Evolutionary conservation across 2,888 invertebrate genomes (phyloP), one percentile per base, ranked within the genome.

Genomic region (Lydus trimaculatus): DNA sequence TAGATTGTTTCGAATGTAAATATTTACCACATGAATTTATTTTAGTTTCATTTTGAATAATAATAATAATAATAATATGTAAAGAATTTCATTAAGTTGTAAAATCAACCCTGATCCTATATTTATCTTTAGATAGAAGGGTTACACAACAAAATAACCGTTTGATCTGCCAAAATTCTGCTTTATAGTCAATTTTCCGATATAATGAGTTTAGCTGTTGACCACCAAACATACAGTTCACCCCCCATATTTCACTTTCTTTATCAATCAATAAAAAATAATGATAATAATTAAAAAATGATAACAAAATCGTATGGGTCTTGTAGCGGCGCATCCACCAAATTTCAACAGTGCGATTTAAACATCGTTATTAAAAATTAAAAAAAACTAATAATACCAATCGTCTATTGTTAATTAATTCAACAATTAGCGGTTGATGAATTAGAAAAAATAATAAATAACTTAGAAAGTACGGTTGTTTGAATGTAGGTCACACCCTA

Each of bases 401-500:
- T 7, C 33, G n/a, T n/a, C 33, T 33, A 5, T 33, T 33, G 1
- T 33, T 33, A 6, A 15, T 20, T 8, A 28, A 15, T 58, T 23
- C 20, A 58, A 20, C n/a, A 11, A 1, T 17, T 58, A 58, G 4
- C 58, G 15, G 3, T 28, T 3, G 28, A 28, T 28, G 4, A 28
- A 28, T 28, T 28, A 3, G 28, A 28, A 28, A 28, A 58, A 20
- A 58, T 58, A 17, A 11, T 43, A 5, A 20, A 36, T 20, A n/a
- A 60, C 33, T 13, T 43, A 25, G 33, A n/a, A 23, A 23, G 6
- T 2, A 2, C 4, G 2, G 15, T 28, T 8, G 33, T 2, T 33
- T 9, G 20, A 68, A 73, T 71, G 56, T 73, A 73, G 73, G 73
- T 73, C 73, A 73, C 73, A 73, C 73, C 73, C 73, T 65, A 61